These are phyloP conservation scores for Epinotia bilunana DNA, from an alignment of 2,888 invertebrate genomes.

Conservation along the genomic window DNA sequence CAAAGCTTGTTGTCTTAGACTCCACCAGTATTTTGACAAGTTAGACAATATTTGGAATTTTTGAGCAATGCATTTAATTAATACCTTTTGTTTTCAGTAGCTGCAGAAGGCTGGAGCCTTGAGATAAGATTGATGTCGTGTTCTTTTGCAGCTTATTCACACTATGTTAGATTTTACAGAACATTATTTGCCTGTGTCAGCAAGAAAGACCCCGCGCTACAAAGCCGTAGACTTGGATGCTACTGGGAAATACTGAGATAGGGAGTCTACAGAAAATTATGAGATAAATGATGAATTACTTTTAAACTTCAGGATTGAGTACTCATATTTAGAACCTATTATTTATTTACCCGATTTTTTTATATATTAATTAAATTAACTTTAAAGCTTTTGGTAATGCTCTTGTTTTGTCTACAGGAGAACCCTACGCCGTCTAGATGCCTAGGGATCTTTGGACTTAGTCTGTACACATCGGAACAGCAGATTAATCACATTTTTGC, in stretches of 20 bases:
- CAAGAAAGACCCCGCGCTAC: neutral
- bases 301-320: neutral
- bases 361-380: neutral
- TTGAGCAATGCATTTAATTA: slow-evolving; percentile 27
- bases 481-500: slow-evolving; percentile 96
- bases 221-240: neutral
- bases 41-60: slow-evolving; percentile 9
- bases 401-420: slow-evolving; percentile 80
- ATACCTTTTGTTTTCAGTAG: slow-evolving; percentile 41
- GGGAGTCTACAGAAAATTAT: neutral
- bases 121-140: slow-evolving; percentile 43
- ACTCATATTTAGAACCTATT: neutral
- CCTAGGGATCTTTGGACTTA: slow-evolving; percentile 97
- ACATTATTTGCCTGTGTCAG: neutral
- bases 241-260: neutral
- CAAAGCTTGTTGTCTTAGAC: slow-evolving; percentile 32
- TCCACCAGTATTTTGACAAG: slow-evolving; percentile 4
- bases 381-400: slow-evolving; percentile 40
- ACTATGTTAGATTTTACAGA: slow-evolving; percentile 12
- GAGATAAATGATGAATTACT: neutral
- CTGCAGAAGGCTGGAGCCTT: slow-evolving; percentile 42
- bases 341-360: no score
- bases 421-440: slow-evolving; percentile 95
- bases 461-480: slow-evolving; percentile 95
- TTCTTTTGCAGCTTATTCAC: slow-evolving; percentile 28